A percentile compares a stretch with the other conserved stretches of the same genome.
phyloP scores from a whole-genome alignment of 2,888 invertebrate genomes.

The Orgyia antiqua region DNA sequence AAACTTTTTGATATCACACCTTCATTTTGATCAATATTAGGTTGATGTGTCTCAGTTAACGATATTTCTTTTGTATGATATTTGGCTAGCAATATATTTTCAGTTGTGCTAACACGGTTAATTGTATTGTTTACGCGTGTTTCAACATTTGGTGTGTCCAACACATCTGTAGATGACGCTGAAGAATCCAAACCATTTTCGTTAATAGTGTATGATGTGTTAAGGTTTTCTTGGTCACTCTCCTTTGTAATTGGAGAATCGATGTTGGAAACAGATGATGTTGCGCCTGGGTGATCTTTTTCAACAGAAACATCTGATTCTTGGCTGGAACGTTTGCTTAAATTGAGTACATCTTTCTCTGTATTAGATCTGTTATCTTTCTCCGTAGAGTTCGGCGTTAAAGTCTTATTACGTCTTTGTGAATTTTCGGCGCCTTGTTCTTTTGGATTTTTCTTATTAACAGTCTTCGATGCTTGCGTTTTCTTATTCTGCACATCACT shows the following conservation, averaged over 20 bases:
- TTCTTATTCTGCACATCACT: constrained; percentile 40
- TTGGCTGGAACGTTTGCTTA: constrained; percentile 10
- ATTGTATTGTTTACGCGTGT: background rate
- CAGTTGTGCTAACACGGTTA: constrained; percentile 2
- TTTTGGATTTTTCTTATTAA: constrained; percentile 35
- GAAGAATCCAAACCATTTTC: constrained; percentile 23
- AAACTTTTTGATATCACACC: constrained; percentile 7
- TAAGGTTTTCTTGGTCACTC: constrained; percentile 27
- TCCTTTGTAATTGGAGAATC: constrained; percentile 6
- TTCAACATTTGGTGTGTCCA: constrained; percentile 10
- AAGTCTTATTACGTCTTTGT: constrained; percentile 9
- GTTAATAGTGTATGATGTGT: constrained; percentile 33
- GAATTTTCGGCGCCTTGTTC: constrained; percentile 19
- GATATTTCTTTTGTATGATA: constrained; percentile 7
- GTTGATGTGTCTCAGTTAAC: constrained; percentile 6
- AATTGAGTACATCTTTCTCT: constrained; percentile 11
- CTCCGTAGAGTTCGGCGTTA: constrained; percentile 8
- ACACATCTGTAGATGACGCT: constrained; percentile 18
- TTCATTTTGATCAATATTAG: constrained; percentile 7
- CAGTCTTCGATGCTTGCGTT: constrained; percentile 45
- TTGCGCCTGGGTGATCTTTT: constrained; percentile 6
- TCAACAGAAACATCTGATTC: constrained; percentile 11
- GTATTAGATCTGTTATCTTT: constrained; percentile 13
- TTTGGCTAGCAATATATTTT: too few relatives aligned
- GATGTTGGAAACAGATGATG: constrained; percentile 1